Conservation (phyloP, 2,113 vertebrate genomes). For the Gadus chalcogrammus region DNA sequence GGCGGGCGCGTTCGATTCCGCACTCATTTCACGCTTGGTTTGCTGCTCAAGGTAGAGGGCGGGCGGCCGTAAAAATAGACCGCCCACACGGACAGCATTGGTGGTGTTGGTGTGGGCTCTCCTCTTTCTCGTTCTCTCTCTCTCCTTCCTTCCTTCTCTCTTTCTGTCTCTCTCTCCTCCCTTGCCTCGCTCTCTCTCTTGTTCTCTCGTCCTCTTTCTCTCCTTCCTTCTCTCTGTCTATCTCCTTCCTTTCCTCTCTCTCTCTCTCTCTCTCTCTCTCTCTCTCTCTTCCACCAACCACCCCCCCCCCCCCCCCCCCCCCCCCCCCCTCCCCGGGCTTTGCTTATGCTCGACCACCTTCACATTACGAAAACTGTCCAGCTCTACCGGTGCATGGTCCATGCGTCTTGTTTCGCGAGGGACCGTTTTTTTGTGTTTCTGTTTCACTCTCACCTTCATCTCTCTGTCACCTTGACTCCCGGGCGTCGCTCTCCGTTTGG, state of each 20-base stretch:
- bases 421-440: conserved; percentile 54
- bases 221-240: conserved; percentile 38
- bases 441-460: not conserved
- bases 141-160: conserved; percentile 43
- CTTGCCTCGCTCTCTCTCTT: too few species aligned
- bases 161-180: conserved; percentile 15
- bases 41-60: conserved; percentile 68
- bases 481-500: too few species aligned
- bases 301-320: too few species aligned
- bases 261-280: too few species aligned
- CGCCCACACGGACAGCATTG: not conserved
- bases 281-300: too few species aligned
- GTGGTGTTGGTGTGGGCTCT: conserved; percentile 14
- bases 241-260: too few species aligned
- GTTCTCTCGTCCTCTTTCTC: not conserved
- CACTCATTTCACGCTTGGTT: conserved; percentile 69
- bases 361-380: conserved; percentile 12
- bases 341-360: too few species aligned
- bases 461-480: conserved; percentile 51
- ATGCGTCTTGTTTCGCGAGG: conserved; percentile 26
- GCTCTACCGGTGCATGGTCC: not conserved
- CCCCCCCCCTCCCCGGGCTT: too few species aligned
- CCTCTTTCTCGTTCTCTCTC: conserved; percentile 62
- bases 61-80: conserved; percentile 77
- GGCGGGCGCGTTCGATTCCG: conserved; percentile 55